phyloP scores from a whole-genome alignment of 2,113 vertebrate genomes.

The Crypturellus undulatus region DNA sequence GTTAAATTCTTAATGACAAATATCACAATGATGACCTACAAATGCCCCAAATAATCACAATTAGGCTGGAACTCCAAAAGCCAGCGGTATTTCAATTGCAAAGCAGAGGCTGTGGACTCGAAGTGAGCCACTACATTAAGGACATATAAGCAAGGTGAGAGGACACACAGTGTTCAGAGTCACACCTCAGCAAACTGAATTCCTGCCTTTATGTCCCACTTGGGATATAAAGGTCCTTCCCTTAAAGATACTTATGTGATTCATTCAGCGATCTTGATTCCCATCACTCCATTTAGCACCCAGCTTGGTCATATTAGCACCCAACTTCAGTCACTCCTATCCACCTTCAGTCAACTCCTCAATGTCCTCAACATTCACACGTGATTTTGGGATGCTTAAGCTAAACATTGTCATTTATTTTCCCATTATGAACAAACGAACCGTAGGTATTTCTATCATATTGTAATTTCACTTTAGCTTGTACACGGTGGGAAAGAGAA shows the following conservation, averaged over 20 bases:
- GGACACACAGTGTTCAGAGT: neutral
- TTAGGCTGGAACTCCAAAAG: neutral
- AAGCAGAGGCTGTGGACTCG: rapidly evolving
- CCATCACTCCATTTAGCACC: neutral
- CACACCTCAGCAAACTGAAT: rapidly evolving
- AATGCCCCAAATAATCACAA: neutral
- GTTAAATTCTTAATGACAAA: neutral
- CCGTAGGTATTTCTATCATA: neutral
- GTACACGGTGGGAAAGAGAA: neutral
- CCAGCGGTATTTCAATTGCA: rapidly evolving
- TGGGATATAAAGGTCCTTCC: too few relatives aligned
- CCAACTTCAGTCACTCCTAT: neutral
- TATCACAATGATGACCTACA: rapidly evolving
- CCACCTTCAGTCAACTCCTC: neutral
- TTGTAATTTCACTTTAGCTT: neutral
- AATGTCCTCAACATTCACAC: neutral
- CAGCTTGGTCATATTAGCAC: neutral
- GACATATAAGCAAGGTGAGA: rapidly evolving
- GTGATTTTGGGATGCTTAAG: neutral
- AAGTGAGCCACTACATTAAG: rapidly evolving
- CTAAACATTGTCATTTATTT: neutral
- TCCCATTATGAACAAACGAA: neutral
- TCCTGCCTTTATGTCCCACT: neutral
- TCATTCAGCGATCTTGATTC: neutral
- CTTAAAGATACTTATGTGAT: neutral